Percentiles rank a stretch among this genome's conserved stretches.
Evolutionary conservation across 2,113 vertebrate genomes (phyloP).

Genomic region (Archilochus colubris): DNA sequence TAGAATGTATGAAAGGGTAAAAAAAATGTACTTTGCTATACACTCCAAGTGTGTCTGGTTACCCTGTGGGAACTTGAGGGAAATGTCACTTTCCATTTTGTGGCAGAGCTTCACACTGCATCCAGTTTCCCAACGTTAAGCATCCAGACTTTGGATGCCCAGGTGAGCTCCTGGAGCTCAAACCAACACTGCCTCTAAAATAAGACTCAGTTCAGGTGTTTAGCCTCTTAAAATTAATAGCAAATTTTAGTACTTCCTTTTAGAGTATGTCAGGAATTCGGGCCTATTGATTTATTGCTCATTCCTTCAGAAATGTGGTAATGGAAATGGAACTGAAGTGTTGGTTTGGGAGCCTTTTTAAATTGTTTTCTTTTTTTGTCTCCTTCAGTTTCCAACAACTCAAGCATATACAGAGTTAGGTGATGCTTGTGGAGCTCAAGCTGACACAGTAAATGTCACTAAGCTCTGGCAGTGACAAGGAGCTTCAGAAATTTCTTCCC

Average conservation of each 20-base stretch:
- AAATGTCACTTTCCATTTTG: background rate
- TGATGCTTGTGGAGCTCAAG: background rate
- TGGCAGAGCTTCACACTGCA: background rate
- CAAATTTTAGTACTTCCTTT: background rate
- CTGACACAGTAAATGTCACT: background rate
- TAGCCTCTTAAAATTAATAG: background rate
- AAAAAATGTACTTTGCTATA: background rate
- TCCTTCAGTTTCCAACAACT: background rate
- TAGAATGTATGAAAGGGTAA: too few species aligned
- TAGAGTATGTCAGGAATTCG: background rate
- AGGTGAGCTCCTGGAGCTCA: background rate
- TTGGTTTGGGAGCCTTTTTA: accelerated
- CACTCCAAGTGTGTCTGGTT: background rate
- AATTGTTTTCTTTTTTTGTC: background rate
- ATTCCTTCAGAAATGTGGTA: background rate
- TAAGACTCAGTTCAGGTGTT: background rate
- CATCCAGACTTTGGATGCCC: background rate
- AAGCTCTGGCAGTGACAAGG: background rate
- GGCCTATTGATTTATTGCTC: background rate
- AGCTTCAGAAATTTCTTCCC: background rate
- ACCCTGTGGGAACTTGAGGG: background rate
- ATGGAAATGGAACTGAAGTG: background rate
- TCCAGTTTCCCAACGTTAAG: background rate
- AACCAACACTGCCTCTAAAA: background rate
- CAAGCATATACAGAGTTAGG: background rate